phyloP scores from a whole-genome alignment of 2,888 invertebrate species.

The Diaperis boleti region DNA sequence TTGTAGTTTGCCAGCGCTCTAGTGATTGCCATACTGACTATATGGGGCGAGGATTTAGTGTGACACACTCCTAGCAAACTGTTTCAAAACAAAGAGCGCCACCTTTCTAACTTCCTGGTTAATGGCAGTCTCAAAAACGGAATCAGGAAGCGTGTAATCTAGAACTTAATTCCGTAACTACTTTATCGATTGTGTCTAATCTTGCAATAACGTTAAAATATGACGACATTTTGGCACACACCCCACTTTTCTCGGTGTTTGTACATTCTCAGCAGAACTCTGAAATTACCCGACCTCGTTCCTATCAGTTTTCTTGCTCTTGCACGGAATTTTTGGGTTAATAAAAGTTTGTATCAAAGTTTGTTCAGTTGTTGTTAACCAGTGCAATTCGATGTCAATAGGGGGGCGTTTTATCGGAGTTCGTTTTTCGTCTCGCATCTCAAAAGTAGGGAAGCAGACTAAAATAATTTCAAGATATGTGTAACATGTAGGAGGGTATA shows the following conservation, averaged over 20 bases:
- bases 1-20: conserved; percentile 12
- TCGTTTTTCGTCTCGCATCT: conserved; percentile 1
- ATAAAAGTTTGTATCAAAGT: conserved; percentile 24
- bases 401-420: background rate
- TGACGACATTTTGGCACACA: background rate
- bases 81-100: too few relatives aligned
- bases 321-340: conserved; percentile 3
- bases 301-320: conserved; percentile 12
- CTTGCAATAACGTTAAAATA: too few relatives aligned
- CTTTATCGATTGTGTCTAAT: too few relatives aligned
- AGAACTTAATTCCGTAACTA: too few relatives aligned
- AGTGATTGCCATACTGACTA: conserved; percentile 11
- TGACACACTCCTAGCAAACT: too few relatives aligned
- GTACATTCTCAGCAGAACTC: too few relatives aligned
- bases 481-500: too few relatives aligned
- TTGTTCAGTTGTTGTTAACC: conserved; percentile 24
- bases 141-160: too few relatives aligned
- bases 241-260: background rate
- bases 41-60: conserved; percentile 6
- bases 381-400: conserved; percentile 16
- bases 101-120: too few relatives aligned
- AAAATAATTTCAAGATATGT: too few relatives aligned
- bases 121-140: too few relatives aligned
- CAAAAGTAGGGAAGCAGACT: too few relatives aligned
- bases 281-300: background rate